Percentiles rank a stretch among this genome's conserved stretches.
phyloP scores from a whole-genome alignment of 2,797 vertebrate species.

The Loris lydekkerianus region DNA sequence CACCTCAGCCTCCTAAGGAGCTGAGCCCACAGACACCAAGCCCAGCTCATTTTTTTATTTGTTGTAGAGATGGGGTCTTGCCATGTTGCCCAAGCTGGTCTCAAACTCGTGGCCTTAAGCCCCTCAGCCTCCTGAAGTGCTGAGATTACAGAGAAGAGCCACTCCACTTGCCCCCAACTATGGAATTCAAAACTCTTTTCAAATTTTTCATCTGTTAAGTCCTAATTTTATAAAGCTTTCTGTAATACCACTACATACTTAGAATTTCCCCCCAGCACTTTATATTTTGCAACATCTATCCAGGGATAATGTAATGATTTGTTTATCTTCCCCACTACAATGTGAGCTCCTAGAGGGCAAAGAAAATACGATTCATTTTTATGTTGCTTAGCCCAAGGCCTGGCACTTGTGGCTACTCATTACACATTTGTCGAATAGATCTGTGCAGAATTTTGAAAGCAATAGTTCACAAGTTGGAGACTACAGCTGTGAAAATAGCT shows the following conservation, averaged over 20 bases:
- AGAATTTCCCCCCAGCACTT: neutral
- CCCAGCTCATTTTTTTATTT: neutral
- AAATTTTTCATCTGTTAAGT: neutral
- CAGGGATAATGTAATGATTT: neutral
- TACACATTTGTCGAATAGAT: slow-evolving; percentile 28
- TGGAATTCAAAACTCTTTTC: neutral
- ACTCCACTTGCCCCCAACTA: neutral
- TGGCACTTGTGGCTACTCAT: neutral
- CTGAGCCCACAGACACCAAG: too few relatives aligned
- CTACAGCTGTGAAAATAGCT: slow-evolving; percentile 21
- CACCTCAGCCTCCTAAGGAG: too few relatives aligned
- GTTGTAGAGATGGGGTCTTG: neutral
- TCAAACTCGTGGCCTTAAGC: neutral
- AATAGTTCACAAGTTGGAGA: neutral
- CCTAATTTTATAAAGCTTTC: neutral
- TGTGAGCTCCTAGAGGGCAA: neutral
- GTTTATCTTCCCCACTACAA: neutral
- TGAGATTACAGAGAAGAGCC: neutral
- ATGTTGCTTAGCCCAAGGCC: neutral
- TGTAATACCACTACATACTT: neutral
- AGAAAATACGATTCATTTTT: slow-evolving; percentile 43
- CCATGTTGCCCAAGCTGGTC: neutral
- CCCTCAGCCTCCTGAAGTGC: neutral
- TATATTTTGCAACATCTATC: neutral
- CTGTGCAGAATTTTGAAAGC: neutral